Conservation (phyloP, 2,113 vertebrate genomes). For the Puffinus mauretanicus region DNA sequence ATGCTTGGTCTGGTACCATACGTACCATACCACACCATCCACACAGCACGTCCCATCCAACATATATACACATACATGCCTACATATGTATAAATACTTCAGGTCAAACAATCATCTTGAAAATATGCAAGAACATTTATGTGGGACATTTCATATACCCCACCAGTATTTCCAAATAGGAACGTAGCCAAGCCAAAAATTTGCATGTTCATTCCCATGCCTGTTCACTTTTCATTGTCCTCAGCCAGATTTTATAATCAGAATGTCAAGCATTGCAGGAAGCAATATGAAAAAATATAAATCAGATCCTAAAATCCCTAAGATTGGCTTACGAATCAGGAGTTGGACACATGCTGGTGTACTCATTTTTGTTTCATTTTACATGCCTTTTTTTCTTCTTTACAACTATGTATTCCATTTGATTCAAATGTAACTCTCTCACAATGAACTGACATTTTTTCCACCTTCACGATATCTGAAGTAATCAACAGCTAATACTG, state of each 20-base stretch:
- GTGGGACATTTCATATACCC: background rate
- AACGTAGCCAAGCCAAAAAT: background rate
- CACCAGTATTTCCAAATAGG: background rate
- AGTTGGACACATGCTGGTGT: background rate
- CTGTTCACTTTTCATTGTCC: background rate
- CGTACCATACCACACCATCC: background rate
- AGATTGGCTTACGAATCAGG: fast-evolving
- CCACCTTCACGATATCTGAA: background rate
- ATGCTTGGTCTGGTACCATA: background rate
- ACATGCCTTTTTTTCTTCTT: background rate
- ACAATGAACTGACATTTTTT: background rate
- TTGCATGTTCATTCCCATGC: background rate
- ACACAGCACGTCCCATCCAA: background rate
- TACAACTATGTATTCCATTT: background rate
- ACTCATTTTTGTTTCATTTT: background rate
- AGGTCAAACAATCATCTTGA: background rate
- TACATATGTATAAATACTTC: background rate
- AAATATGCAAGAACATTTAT: background rate
- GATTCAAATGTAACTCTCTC: background rate
- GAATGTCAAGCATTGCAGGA: background rate
- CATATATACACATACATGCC: background rate
- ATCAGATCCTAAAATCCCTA: background rate
- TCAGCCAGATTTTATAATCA: background rate
- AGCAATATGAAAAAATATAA: background rate
- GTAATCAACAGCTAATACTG: background rate